Evolutionary conservation across 2,888 invertebrate genomes (phyloP), one percentile per base, ranked within the genome.

Genomic region (Caenorhabditis imperialis): DNA sequence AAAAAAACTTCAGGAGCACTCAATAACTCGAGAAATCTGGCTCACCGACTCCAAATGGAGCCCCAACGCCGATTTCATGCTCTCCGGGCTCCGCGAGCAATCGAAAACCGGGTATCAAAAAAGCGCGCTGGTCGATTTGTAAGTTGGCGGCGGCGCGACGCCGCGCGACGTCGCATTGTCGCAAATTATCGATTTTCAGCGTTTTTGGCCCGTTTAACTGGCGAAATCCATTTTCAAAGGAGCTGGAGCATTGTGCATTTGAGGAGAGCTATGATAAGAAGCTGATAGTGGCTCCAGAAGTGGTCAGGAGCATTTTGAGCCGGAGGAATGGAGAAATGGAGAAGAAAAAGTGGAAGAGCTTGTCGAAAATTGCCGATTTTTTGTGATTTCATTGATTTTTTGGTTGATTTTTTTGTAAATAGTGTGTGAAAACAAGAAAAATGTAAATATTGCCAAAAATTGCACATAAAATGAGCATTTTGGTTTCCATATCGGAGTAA

Each of bases 11-110:
- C 18, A 57, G 71, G 83, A 81, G 16, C 58, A 57, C 0, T 82
- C 72, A 23, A 86, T 84, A 84, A 74, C 81, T 5, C 60, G 85
- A 37, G 85, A 85, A 54, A 77, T 80, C 2, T 85, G 84, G 84
- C 61, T 84, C 35, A 84, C 84, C 4, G 72, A 74, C 16, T 77
- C 73, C 18, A 45, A 62, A 55, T 86, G 84, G 80, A 74, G 54
- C 48, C 72, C 63, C 1, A 67, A 77, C 14, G 44, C 67, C 33
- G 85, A 85, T 73, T 86, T 85, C 50, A 81, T 85, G 73, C 55
- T 85, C 10, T 84, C 84, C 53, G 85, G 85, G n/a, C 75, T 78
- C 74, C 77, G 81, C 58, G 60, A 74, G 6, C 33, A 42, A 1
- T 53, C 35, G 20, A 55, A 35, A 14, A 44, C 54, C 1, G 16